Base-by-base conservation (phyloP, 1,140 invertebrate genomes). In the Bombus fervidus region DNA sequence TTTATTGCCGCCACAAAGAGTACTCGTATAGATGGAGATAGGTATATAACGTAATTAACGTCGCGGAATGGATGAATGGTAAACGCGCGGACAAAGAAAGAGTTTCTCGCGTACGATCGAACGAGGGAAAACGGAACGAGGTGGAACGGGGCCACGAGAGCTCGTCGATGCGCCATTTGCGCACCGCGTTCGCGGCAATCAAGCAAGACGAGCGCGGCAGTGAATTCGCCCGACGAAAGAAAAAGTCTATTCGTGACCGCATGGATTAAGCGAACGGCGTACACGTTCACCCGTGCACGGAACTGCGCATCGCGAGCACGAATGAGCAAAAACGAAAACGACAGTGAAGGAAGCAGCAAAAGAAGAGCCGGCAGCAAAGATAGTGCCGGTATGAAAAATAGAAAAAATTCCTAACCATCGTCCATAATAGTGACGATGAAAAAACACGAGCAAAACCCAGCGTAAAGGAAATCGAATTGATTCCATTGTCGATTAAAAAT, bases 171-270 rank as follows among this genome's bases (percentile, higher is more conserved):
- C 28, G 64, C 53, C 76, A 72, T 87, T 87, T 85, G 78, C 64
- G 41, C 39, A 83, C 57, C 74, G 77, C 62, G 72, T 86, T 71
- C 47, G 57, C 75, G 81, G 88, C 87, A 81, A 89, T 89, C 84
- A 83, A 79, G 84, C 75, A 89, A 78, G 76, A 78, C 59, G 59
- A 28, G 59, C 78, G 62, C 78, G 39, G 41, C 41, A 8, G n/a
- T 18, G 64, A 47, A 76, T 37, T 78, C 10, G 62, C 13, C 78
- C 57, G 66, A 43, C 57, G 31, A 71, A 37, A 9, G 31, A 76
- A 86, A 86, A 86, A 89, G 76, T 88, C 79, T 78, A 86, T 89
- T 88, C 85, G 77, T 59, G 76, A 41, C 68, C 76, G 78, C 74
- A 25, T 39, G 87, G 82, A 88, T 83, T 88, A 85, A 89, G 78